phyloP scores from a whole-genome alignment of 2,888 invertebrate genomes.

The Anagyrus pseudococci region DNA sequence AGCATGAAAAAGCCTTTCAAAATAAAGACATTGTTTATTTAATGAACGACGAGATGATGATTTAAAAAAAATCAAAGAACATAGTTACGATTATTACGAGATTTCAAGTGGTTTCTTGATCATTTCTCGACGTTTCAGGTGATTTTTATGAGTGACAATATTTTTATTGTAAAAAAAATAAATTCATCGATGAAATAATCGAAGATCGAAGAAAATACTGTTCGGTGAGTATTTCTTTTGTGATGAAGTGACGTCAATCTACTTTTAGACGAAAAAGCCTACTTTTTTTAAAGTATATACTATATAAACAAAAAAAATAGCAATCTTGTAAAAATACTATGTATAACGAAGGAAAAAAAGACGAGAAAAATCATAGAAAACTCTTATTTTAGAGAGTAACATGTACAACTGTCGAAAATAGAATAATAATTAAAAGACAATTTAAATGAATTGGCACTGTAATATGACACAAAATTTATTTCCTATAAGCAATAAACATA shows the following conservation, averaged over 20 bases:
- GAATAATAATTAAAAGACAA: constrained; percentile 29
- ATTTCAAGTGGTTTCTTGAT: constrained; percentile 25
- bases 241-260: constrained; percentile 21
- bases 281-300: constrained; percentile 10
- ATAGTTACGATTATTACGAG: constrained; percentile 2
- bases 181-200: constrained; percentile 28
- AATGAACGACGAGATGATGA: constrained; percentile 37
- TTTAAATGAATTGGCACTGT: constrained; percentile 33
- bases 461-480: constrained; percentile 57
- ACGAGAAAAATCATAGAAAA: constrained; percentile 4
- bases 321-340: constrained; percentile 26
- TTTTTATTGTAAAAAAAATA: constrained; percentile 24
- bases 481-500: constrained; percentile 57
- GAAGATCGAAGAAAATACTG: constrained; percentile 35
- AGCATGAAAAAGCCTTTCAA: constrained; percentile 42
- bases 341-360: constrained; percentile 8
- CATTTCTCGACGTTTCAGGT: constrained; percentile 25
- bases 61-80: constrained; percentile 20
- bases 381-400: constrained; percentile 23
- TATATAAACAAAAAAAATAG: neutral
- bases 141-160: constrained; percentile 30
- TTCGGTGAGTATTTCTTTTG: constrained; percentile 39
- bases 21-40: constrained; percentile 45
- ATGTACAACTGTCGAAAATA: constrained; percentile 18
- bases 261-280: constrained; percentile 16